Evolutionary conservation across 2,113 vertebrate species (phyloP), one percentile per base, ranked within the genome.

Genomic region (Hippocampus comes): DNA sequence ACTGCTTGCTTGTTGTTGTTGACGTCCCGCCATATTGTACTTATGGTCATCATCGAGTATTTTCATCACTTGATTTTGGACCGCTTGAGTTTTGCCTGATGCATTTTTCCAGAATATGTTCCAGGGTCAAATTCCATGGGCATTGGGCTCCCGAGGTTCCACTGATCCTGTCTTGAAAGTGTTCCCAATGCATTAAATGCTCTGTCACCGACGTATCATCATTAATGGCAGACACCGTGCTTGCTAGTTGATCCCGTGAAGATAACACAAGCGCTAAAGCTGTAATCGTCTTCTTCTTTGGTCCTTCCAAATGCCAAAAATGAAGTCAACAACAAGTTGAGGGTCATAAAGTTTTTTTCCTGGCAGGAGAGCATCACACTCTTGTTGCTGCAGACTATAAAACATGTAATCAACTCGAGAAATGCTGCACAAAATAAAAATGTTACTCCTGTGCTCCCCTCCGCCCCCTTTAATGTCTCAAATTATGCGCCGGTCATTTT

Each of bases 381-480:
- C 76, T 61, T 75, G 49, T 82, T 72, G 69, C 79, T 83, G 65
- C 76, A 83, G 67, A 82, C 75, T 76, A 72, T 81, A 80, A 75
- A 88, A 85, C 86, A 79, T 88, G 79, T 90, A 88, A 91, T 90
- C 88, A 90, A 81, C 67, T 49, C 64, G 72, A 79, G 79, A 83
- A 78, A 86, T 86, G 63, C 88, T 83, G 80, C 79, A 85, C 79
- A 66, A 85, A 75, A 84, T 84, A 80, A 83, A 87, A 80, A 71
- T 82, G 61, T 84, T 86, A 82, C 88, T 88, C 85, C 72, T 84
- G 81, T 80, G 56, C 57, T 69, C 69, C 61, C 76, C 25, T 41
- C 69, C 73, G 1, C 2, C n/a, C 23, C 56, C 23, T 5, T 18
- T 20, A 5, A 59, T 34, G 51, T 78, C 27, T 68, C 38, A 48